Conservation (phyloP, 2,888 invertebrate species). For the Hirtodrosophila trivittata region DNA sequence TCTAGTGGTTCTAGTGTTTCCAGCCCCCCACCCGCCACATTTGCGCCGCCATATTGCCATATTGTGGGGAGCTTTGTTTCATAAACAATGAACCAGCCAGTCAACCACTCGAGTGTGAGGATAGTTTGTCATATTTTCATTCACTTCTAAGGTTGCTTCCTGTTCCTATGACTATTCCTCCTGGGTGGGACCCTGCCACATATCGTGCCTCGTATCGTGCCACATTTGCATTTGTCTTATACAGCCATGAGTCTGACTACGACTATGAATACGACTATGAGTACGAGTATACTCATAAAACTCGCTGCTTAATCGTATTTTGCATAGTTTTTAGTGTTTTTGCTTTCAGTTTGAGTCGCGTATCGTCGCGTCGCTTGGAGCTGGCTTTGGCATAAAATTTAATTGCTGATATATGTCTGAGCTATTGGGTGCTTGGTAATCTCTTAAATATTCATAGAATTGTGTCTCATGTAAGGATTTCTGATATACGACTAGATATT, state of each 20-base stretch:
- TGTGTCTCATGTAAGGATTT: not conserved
- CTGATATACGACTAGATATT: too few relatives aligned
- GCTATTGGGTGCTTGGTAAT: not conserved
- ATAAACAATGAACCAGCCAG: conserved; percentile 39
- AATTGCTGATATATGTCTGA: conserved; percentile 28
- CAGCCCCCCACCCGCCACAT: conserved; percentile 15
- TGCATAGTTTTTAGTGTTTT: conserved; percentile 37
- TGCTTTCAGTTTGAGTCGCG: too few relatives aligned
- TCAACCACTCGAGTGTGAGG: conserved; percentile 38
- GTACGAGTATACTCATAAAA: conserved; percentile 27
- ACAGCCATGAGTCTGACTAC: conserved; percentile 1
- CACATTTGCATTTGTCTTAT: conserved; percentile 76
- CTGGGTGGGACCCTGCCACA: conserved; percentile 36
- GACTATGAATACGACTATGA: not conserved
- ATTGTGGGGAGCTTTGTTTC: conserved; percentile 4
- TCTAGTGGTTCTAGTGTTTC: conserved; percentile 27
- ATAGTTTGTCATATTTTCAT: conserved; percentile 70
- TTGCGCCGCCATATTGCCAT: conserved; percentile 17
- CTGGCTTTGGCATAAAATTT: conserved; percentile 3
- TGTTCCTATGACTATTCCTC: conserved; percentile 4
- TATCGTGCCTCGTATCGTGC: conserved; percentile 56
- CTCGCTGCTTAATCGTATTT: conserved; percentile 28
- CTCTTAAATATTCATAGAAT: not conserved
- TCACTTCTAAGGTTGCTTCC: conserved; percentile 21
- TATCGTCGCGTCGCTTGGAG: conserved; percentile 8